Conservation (phyloP, 2,113 vertebrate genomes). For the Ginglymostoma cirratum region DNA sequence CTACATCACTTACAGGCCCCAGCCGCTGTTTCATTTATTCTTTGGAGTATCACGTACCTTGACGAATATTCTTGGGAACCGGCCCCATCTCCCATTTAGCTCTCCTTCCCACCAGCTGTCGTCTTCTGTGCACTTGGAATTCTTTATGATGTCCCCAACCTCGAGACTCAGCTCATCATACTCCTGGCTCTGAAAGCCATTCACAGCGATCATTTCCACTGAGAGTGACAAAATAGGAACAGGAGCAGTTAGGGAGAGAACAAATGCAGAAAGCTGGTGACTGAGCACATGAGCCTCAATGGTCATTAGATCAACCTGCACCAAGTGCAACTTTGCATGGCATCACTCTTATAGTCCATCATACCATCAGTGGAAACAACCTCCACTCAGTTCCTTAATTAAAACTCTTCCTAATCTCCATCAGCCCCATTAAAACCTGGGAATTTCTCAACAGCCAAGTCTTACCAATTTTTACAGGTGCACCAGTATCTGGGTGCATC, state of each 20-base stretch:
- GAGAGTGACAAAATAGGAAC: not conserved
- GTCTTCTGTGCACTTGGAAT: conserved; percentile 53
- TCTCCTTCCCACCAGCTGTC: conserved; percentile 72
- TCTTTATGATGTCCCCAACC: conserved; percentile 64
- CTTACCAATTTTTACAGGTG: not conserved
- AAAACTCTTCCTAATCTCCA: not conserved
- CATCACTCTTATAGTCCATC: not conserved
- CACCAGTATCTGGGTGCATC: too few relatives aligned
- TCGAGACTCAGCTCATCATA: conserved; percentile 59
- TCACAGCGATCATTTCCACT: conserved; percentile 67
- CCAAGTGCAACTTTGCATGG: not conserved
- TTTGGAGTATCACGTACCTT: conserved; percentile 51
- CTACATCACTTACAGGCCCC: not conserved
- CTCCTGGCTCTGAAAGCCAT: conserved; percentile 60
- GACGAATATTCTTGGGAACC: conserved; percentile 66
- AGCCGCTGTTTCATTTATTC: not conserved
- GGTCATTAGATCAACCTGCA: not conserved
- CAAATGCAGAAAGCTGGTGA: not conserved
- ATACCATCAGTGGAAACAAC: not conserved
- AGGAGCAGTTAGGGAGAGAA: not conserved
- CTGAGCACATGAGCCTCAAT: not conserved
- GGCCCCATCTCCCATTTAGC: conserved; percentile 57
- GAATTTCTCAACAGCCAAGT: not conserved
- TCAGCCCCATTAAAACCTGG: not conserved
- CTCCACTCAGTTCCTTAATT: not conserved